These are phyloP conservation scores for Spisula solida DNA, from an alignment of 2,888 invertebrate species.

Conservation along the genomic window DNA sequence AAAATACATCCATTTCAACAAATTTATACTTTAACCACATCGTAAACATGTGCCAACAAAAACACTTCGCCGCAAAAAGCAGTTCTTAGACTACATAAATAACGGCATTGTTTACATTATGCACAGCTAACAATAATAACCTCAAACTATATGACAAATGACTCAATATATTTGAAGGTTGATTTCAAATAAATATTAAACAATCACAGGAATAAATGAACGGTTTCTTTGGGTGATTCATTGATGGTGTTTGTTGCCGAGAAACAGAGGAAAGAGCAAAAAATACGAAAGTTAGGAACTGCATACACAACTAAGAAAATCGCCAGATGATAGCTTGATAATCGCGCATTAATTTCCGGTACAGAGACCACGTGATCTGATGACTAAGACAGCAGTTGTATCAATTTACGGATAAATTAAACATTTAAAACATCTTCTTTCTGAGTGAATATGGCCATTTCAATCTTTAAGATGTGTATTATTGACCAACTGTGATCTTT, in stretches of 20 bases:
- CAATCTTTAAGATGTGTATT: neutral
- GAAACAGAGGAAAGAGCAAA: neutral
- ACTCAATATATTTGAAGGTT: neutral
- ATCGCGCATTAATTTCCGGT: slow-evolving; percentile 42
- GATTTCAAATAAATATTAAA: neutral
- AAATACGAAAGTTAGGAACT: neutral
- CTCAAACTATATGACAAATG: neutral
- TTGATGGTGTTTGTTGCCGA: neutral
- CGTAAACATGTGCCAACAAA: too few relatives aligned
- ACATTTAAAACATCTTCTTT: slow-evolving; percentile 39
- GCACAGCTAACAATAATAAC: neutral
- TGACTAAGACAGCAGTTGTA: slow-evolving; percentile 38
- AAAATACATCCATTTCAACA: too few relatives aligned
- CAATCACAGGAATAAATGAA: neutral
- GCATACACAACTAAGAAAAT: neutral
- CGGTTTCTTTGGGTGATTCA: neutral
- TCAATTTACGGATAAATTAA: slow-evolving; percentile 40
- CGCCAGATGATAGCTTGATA: neutral
- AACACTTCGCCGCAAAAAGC: too few relatives aligned
- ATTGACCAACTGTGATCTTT: neutral
- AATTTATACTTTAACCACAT: too few relatives aligned
- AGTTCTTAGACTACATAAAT: neutral
- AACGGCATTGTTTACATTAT: neutral
- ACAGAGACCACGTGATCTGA: neutral
- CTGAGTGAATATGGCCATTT: slow-evolving; percentile 13